Base-by-base conservation (phyloP, 2,888 invertebrate species). In the Epirrhoe alternata region DNA sequence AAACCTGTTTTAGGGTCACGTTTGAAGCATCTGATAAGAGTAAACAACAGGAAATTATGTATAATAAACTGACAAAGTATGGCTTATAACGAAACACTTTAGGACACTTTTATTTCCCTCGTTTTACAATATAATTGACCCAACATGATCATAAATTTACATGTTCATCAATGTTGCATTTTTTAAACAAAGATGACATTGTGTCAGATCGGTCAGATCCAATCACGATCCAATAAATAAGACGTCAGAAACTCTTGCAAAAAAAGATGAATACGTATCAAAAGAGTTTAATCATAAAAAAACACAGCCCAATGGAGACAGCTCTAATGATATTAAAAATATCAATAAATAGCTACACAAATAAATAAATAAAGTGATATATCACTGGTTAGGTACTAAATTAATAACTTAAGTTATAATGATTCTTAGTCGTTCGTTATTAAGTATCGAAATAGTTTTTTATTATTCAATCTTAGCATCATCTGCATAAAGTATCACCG, bases 41-140 rank as follows among this genome's bases (percentile, higher is more conserved):
- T 51, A 55, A 35, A 64, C 57, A 66, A 14, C 6, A 47, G 58
- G 24, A 6, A 49, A 10, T 7, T 17, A 58, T 16, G 17, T 60
- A 69, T 68, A 70, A 47, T 60, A 72, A 10, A 75, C 66, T 51
- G 4, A 74, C 51, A 31, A 61, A 72, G 58, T 55, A 71, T 30
- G 52, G 50, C 61, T 59, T 76, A 61, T 14, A 63, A 47, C 52
- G 58, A 72, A 68, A 62, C 75, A 75, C 71, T 69, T 73, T 75
- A 64, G 61, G 52, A 63, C 51, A 24, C 35, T 60, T 60, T 12
- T 35, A 61, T 35, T 17, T 57, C 49, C 17, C 38, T 35, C 50
- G 31, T 42, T 67, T 61, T 53, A 10, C n/a, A 49, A 50, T 54
- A 61, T 51, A 56, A 58, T 47, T 30, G 30, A 42, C 30, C 6